Base-by-base conservation (phyloP, 2,888 invertebrate genomes). In the Cheilosia vernalis region DNA sequence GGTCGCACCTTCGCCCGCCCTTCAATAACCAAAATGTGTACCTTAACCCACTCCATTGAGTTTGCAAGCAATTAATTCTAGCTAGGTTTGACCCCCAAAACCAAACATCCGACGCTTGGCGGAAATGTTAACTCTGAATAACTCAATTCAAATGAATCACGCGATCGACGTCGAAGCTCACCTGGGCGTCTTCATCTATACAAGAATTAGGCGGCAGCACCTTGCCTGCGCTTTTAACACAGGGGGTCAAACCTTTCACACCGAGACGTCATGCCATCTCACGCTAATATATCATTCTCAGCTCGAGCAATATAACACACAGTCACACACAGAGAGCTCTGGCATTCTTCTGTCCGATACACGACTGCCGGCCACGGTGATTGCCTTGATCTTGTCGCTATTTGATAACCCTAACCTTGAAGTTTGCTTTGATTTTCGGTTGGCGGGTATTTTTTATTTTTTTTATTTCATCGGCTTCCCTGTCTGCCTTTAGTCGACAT, bases 321-420 rank as follows among this genome's bases (percentile, higher is more conserved):
- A 60, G 5, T 42, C 21, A 27, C 24, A 30, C 49, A 21, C 33
- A 55, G 15, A 44, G 27, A 47, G 24, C 6, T 9, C 3, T 9
- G 51, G 17, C 47, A 77, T 69, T 55, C 53, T 42, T 55, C 27
- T 51, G 30, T 56, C 60, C 30, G 67, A 51, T 51, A 49, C 42
- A n/a, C 51, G 44, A 58, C 40, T 47, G 33, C 42, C 49, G 49
- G 56, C 30, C 56, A 19, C 30, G 15, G 30, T 17, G 64, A 70
- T 84, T 40, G 74, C 84, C 84, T 84, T 84, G 84, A 84, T 84
- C 84, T 84, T 84, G 84, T 84, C 80, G 73, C 84, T 80, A 74
- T 74, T 80, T 74, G 73, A 84, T 80, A 84, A 84, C 84, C 84
- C 74, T 69, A 80, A 84, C 84, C 84, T 84, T 84, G 84, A 80